A percentile compares a stretch with the other conserved stretches of the same genome.
phyloP scores from a whole-genome alignment of 2,797 vertebrate species.

The Diglossa cyanea region DNA sequence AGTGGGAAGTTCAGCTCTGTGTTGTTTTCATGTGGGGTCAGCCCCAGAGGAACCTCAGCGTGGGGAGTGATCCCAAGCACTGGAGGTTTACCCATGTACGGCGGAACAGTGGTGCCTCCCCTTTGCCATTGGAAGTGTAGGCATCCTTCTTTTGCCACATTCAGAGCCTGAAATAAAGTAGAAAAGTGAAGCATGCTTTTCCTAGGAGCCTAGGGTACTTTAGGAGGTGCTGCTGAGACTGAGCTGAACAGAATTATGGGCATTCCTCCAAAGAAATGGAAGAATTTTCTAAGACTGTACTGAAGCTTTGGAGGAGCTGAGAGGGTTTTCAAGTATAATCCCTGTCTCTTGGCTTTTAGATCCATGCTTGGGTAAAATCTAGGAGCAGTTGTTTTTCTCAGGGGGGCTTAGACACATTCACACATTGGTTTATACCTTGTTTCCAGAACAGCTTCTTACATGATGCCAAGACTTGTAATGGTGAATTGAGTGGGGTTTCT shows the following conservation, averaged over 20 bases:
- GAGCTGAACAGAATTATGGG: background rate
- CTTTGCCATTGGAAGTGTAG: background rate
- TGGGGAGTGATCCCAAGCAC: background rate
- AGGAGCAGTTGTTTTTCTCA: background rate
- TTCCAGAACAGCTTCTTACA: background rate
- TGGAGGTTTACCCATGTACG: fast-evolving
- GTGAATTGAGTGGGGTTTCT: background rate
- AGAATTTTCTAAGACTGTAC: background rate
- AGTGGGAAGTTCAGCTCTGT: background rate
- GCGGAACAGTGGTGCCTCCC: fast-evolving
- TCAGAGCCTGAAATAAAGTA: background rate
- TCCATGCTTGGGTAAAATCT: background rate
- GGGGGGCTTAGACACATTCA: background rate
- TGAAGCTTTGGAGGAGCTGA: background rate
- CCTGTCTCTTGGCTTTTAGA: background rate
- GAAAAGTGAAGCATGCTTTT: background rate
- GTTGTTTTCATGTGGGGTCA: background rate
- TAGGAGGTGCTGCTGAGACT: background rate
- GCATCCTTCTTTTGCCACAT: background rate
- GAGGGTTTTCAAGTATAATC: background rate
- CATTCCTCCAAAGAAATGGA: background rate
- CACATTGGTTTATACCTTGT: background rate
- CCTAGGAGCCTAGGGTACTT: background rate
- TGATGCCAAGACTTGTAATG: background rate
- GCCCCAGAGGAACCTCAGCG: background rate